Evolutionary conservation across 2,888 invertebrate genomes (phyloP), one percentile per base, ranked within the genome.

Genomic region (Holacanthella duospinosa): DNA sequence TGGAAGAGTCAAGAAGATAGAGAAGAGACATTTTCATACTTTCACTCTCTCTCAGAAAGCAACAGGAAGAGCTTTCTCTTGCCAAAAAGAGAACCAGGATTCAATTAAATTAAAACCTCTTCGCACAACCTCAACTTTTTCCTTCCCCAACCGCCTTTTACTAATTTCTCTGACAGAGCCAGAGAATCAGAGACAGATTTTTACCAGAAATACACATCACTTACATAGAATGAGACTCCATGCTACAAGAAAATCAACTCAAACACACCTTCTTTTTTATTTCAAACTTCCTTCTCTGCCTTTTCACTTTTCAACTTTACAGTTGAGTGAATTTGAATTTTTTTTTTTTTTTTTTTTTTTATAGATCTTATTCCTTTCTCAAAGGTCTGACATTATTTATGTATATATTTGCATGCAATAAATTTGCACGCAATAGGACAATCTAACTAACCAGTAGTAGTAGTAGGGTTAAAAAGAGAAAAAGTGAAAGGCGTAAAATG

Each of bases 381-480:
- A 36, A 9, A 21, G 48, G 6, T 48, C n/a, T 48, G 48, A 48
- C 48, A 48, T 48, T 48, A 48, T 48, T 48, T 48, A 48, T 48
- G 48, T 4, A 21, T 4, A 21, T 4, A 48, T 48, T 48, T 48
- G 48, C 48, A 48, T 48, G 48, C 48, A n/a, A 9, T 9, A 48
- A 48, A 21, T 48, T 21, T 48, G 21, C 48, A 48, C 48, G 48
- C 48, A 48, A 48, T 48, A 21, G 48, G 16, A 21, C 48, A 48
- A 48, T 48, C 21, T 21, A 48, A 21, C 36, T 16, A 36, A 36
- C 6, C 9, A 16, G 36, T 6, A 16, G 36, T 36, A 9, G 6
- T 9, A 48, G 48, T 4, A 48, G 48, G n/a, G 48, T n/a, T 9
- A 21, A 48, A 48, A 21, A n/a, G n/a, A n/a, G 4, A 48, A 48